Evolutionary conservation across 2,888 invertebrate genomes (phyloP).

Genomic region (Nesidiocoris tenuis): DNA sequence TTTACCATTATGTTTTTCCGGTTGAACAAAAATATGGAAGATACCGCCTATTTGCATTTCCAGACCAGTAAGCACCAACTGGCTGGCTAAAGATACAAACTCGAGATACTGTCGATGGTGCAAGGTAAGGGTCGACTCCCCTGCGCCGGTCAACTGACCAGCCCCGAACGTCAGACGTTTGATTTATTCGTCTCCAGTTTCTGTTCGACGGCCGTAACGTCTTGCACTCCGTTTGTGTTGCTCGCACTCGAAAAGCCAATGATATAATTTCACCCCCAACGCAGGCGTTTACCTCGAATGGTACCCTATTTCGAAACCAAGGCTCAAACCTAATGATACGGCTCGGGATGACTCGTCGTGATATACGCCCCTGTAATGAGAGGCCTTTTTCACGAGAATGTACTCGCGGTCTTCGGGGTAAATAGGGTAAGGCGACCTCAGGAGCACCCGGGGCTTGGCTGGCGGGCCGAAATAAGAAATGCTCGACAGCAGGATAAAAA

Average conservation of each 20-base stretch:
- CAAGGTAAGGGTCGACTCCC: background rate
- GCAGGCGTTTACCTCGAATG: no score
- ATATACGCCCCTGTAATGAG: slow-evolving; percentile 29
- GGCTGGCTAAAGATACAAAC: no score
- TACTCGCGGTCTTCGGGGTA: background rate
- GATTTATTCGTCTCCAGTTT: slow-evolving; percentile 33
- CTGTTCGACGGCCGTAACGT: background rate
- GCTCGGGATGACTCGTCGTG: background rate
- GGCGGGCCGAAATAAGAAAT: background rate
- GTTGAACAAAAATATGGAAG: no score
- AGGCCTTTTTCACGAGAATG: background rate
- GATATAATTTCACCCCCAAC: slow-evolving; percentile 37
- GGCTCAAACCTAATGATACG: slow-evolving; percentile 18
- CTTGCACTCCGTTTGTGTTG: background rate
- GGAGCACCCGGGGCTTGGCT: background rate
- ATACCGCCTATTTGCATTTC: no score
- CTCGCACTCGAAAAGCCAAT: slow-evolving; percentile 14
- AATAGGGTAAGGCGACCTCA: background rate
- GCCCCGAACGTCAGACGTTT: slow-evolving; percentile 14
- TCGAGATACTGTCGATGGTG: background rate
- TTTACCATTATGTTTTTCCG: background rate
- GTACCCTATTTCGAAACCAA: background rate
- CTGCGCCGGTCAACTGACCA: background rate
- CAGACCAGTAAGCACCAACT: no score
- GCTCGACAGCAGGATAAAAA: background rate